Percentiles rank a stretch among this genome's conserved stretches.
Conservation (phyloP, 1,140 invertebrate species). For the Brachionus manjavacas region DNA sequence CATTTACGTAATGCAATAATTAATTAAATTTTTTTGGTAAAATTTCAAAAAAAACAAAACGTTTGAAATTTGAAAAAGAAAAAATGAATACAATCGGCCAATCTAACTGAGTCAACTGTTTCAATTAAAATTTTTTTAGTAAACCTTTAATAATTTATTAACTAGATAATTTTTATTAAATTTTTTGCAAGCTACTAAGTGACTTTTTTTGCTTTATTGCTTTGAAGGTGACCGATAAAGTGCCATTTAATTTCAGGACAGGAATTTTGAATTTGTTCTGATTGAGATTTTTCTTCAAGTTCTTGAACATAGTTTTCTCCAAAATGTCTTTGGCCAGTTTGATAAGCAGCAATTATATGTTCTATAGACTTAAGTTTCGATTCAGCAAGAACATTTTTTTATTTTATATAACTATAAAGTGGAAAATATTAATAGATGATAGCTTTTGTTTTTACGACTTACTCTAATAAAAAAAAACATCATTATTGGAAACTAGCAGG, state of each 20-base stretch:
- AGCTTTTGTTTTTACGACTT: too few species aligned
- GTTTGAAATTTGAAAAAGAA: too few species aligned
- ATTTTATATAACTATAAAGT: too few species aligned
- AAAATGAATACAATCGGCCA: too few species aligned
- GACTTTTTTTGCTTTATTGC: slow-evolving; percentile 71
- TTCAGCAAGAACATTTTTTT: too few species aligned
- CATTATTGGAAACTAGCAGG: too few species aligned
- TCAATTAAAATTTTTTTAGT: slow-evolving; percentile 76
- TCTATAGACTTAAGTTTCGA: slow-evolving; percentile 79
- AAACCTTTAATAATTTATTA: slow-evolving; percentile 53
- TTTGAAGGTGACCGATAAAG: slow-evolving; percentile 90
- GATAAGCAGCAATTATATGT: slow-evolving; percentile 74
- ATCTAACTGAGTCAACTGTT: slow-evolving; percentile 77
- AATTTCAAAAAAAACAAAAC: too few species aligned
- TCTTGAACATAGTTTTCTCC: slow-evolving; percentile 98
- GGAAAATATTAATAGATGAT: too few species aligned
- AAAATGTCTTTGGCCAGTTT: slow-evolving; percentile 81
- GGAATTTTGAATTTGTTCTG: slow-evolving; percentile 68
- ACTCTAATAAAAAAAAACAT: too few species aligned
- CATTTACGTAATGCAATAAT: too few species aligned
- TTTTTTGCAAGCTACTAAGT: neutral
- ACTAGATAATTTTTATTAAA: neutral
- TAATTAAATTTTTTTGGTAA: too few species aligned
- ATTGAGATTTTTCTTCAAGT: slow-evolving; percentile 72
- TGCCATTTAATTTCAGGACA: slow-evolving; percentile 93